Conservation (phyloP, 2,888 invertebrate species). For the Parelbella ahira region DNA sequence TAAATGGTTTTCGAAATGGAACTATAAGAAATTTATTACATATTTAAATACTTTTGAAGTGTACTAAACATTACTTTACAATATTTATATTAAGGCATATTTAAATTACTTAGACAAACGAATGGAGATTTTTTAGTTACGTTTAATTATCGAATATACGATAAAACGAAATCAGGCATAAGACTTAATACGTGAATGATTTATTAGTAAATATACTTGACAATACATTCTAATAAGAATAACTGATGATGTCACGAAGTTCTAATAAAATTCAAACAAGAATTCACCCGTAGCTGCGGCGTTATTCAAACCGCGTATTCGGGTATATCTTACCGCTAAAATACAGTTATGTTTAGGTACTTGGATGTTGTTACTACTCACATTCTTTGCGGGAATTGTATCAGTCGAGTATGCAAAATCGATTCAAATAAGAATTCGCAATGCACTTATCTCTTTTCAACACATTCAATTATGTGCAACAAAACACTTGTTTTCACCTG, state of each 20-base stretch:
- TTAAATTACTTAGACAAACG: too few relatives aligned
- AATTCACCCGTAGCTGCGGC: constrained; percentile 22
- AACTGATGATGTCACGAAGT: constrained; percentile 26
- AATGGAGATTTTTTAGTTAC: too few relatives aligned
- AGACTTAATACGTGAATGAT: too few relatives aligned
- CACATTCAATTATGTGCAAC: constrained; percentile 40
- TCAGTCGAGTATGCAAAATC: constrained; percentile 50
- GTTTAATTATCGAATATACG: too few relatives aligned
- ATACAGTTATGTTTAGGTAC: constrained; percentile 46
- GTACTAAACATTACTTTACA: too few relatives aligned
- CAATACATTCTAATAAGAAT: constrained; percentile 43
- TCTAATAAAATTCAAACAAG: constrained; percentile 43
- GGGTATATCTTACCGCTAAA: constrained; percentile 28
- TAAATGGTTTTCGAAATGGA: too few relatives aligned
- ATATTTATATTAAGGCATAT: too few relatives aligned
- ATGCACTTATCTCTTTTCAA: constrained; percentile 41
- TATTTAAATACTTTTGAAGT: too few relatives aligned
- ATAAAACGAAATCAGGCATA: too few relatives aligned
- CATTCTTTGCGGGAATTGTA: constrained; percentile 54
- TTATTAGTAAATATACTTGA: constrained; percentile 26
- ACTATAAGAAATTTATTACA: too few relatives aligned
- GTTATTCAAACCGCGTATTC: constrained; percentile 20
- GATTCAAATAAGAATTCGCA: constrained; percentile 41
- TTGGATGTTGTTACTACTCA: constrained; percentile 63
- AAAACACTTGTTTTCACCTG: constrained; percentile 55